Base-by-base conservation (phyloP, 37 sponge, comb jelly and placozoan genomes). In the Amphimedon queenslandica region DNA sequence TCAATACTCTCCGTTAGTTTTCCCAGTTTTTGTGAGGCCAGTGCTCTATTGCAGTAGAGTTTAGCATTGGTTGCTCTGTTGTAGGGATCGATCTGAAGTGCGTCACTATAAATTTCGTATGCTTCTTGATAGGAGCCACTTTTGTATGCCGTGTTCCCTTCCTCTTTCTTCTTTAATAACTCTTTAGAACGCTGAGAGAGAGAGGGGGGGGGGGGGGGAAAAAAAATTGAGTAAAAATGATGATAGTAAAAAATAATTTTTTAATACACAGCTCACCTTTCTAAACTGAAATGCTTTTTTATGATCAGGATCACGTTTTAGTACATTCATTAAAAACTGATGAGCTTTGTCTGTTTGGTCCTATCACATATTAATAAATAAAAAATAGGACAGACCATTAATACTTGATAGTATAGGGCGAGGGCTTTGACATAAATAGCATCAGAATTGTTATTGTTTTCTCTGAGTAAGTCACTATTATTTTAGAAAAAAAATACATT, bases 351-450 rank as follows among this genome's bases (percentile, higher is more conserved):
- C 96, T 0, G 78, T 79, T 32, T 87, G 63, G 68, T 94, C 99
- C 73, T 83, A 75, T 1, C 34, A 79, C 20, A 5, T 13, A 47
- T 8, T 13, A 47, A 47, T 47, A 13, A 47, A 18, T 18, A 13
- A 8, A 13, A 13, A 8, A 13, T 8, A 8, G 13, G 51, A 47
- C 13, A 13, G 51, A 13, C 51, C 13, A 13, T 8, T 8, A 56
- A 53, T 40, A 84, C 87, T 77, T 94, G 88, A 57, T 87, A 94
- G 63, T 91, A 94, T 29, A 86, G 75, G 70, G 92, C 87, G 69
- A 99, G 60, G 1, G 89, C 99, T 37, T 89, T 87, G 6, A 95
- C 85, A 43, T 93, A 99, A n/a, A 95, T 74, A 39, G 96, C 96
- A 81, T 95, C 96, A 40, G 82, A 81, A 79, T 94, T 95, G 42